These are phyloP conservation scores for Phodopus roborovskii DNA, from an alignment of 2,113 vertebrate species.

Conservation along the genomic window DNA sequence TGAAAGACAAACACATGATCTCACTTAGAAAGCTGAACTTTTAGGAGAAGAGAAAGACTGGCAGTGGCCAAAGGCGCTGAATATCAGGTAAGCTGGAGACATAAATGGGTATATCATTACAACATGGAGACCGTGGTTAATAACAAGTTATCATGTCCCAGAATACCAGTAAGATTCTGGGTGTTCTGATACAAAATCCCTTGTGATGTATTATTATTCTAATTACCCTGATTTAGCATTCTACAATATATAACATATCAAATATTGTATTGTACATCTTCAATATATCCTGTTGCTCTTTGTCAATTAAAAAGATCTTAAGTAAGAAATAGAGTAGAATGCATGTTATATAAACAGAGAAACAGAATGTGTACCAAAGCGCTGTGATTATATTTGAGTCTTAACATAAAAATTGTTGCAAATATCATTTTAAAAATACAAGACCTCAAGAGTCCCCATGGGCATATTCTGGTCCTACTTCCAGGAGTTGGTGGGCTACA, in stretches of 20 bases:
- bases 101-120: background rate
- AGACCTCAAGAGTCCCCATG: background rate
- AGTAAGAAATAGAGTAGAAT: background rate
- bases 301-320: background rate
- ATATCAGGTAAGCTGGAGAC: background rate
- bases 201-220: background rate
- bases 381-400: background rate
- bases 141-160: background rate
- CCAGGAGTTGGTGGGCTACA: background rate
- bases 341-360: background rate
- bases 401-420: background rate
- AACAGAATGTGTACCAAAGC: background rate
- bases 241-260: background rate
- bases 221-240: background rate
- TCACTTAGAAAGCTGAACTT: background rate
- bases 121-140: background rate
- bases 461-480: background rate
- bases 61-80: background rate
- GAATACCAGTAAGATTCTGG: background rate
- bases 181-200: background rate
- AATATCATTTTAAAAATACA: background rate
- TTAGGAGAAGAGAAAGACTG: background rate
- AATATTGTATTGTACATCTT: background rate
- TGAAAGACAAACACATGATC: background rate
- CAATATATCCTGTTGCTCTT: background rate